Evolutionary conservation across 2,888 invertebrate species (phyloP).

Genomic region (Himalopsyche japonica): DNA sequence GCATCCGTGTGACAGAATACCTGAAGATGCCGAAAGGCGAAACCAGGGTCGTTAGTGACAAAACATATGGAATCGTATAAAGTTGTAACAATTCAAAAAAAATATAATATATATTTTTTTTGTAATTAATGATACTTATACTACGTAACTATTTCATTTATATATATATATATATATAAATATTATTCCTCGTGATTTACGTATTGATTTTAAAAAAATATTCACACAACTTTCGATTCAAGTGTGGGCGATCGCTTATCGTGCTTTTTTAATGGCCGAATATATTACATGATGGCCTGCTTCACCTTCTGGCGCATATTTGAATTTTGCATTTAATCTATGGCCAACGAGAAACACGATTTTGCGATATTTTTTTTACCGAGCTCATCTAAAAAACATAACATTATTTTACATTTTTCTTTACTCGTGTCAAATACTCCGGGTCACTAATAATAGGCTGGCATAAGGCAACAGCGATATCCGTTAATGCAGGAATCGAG

Average conservation of each 20-base stretch:
- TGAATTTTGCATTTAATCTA: conserved; percentile 28
- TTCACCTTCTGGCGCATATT: conserved; percentile 20
- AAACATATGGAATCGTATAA: too few relatives aligned
- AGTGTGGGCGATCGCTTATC: neutral
- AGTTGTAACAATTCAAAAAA: too few relatives aligned
- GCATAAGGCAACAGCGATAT: neutral
- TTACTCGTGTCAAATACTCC: neutral
- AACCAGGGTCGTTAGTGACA: too few relatives aligned
- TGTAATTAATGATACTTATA: too few relatives aligned
- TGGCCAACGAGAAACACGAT: conserved; percentile 8
- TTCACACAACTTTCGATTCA: neutral
- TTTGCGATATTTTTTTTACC: neutral
- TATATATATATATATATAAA: neutral
- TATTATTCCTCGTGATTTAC: neutral
- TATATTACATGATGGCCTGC: neutral
- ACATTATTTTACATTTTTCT: neutral
- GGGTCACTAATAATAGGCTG: conserved; percentile 1
- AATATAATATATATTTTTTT: too few relatives aligned
- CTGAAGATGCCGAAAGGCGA: too few relatives aligned
- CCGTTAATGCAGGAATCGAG: neutral
- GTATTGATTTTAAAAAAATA: neutral
- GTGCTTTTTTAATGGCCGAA: neutral
- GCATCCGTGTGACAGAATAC: too few relatives aligned
- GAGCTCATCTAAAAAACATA: neutral
- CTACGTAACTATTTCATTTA: too few relatives aligned